Evolutionary conservation across 2,888 invertebrate species (phyloP).

Genomic region (Lypha dubia): DNA sequence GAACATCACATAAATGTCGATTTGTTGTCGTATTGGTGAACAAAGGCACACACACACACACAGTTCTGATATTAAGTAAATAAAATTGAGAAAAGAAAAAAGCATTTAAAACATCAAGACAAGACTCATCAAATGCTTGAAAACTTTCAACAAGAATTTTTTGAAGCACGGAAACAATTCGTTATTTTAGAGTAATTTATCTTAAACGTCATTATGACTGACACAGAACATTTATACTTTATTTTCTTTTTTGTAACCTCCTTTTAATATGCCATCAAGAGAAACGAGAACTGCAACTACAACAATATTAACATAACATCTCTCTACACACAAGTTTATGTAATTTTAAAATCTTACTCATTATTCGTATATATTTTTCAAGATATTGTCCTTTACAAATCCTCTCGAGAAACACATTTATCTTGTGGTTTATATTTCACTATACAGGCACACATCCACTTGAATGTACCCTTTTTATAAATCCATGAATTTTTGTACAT

Average conservation of each 20-base stretch:
- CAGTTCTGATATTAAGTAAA: background rate
- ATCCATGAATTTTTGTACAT: constrained; percentile 19
- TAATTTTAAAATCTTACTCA: constrained; percentile 70
- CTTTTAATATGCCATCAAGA: constrained; percentile 41
- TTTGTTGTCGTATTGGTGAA: background rate
- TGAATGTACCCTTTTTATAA: constrained; percentile 23
- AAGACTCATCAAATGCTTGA: background rate
- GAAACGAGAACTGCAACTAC: constrained; percentile 18
- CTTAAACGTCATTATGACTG: constrained; percentile 61
- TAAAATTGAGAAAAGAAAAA: background rate
- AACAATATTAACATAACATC: constrained; percentile 44
- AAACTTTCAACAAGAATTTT: constrained; percentile 18
- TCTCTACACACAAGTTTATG: constrained; percentile 61
- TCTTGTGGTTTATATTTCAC: constrained; percentile 60
- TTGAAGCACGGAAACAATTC: constrained; percentile 54
- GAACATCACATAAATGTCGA: background rate
- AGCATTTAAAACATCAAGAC: background rate
- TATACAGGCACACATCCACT: constrained; percentile 10
- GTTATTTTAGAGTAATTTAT: constrained; percentile 63
- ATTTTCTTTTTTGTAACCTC: constrained; percentile 48
- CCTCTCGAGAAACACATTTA: constrained; percentile 71
- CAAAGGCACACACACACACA: background rate
- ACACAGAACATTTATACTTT: constrained; percentile 48
- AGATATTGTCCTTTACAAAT: constrained; percentile 69
- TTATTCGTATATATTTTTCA: constrained; percentile 62